Evolutionary conservation across 2,797 vertebrate species (phyloP).

Genomic region (Xenopus petersii): DNA sequence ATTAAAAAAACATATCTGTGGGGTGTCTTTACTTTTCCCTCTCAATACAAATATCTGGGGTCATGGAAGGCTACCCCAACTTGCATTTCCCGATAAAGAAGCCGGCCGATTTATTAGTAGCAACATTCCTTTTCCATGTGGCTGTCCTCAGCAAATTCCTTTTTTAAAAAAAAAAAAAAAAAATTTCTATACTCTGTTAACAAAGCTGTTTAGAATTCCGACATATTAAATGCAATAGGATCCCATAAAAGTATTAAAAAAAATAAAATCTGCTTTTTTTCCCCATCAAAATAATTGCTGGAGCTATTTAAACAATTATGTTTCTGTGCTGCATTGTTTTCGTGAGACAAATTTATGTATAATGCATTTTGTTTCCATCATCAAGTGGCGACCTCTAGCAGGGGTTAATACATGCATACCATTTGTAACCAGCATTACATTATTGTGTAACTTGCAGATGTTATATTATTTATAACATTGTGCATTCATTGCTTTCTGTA

Average conservation of each 20-base stretch:
- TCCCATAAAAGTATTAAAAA: constrained; percentile 21
- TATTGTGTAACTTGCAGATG: constrained; percentile 62
- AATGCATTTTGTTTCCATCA: constrained; percentile 55
- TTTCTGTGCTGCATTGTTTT: constrained; percentile 34
- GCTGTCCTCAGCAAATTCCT: not conserved
- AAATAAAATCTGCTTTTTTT: constrained; percentile 28
- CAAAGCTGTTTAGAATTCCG: not conserved
- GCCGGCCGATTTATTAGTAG: not conserved
- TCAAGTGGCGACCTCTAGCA: constrained; percentile 54
- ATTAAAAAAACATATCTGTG: too few species aligned
- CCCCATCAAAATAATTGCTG: constrained; percentile 34
- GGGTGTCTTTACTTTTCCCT: too few species aligned
- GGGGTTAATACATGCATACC: constrained; percentile 59
- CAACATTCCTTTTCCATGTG: not conserved
- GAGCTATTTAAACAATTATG: constrained; percentile 48
- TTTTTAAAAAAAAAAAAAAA: not conserved
- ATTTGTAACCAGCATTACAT: constrained; percentile 55
- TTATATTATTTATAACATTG: constrained; percentile 58
- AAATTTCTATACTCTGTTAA: not conserved
- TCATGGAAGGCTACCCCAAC: too few species aligned
- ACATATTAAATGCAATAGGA: not conserved
- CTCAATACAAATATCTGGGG: too few species aligned
- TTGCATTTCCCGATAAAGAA: too few species aligned
- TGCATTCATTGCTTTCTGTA: constrained; percentile 59
- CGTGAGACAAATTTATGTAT: constrained; percentile 45